These are phyloP conservation scores for Nycticorax nycticorax DNA, from an alignment of 2,113 vertebrate genomes.

Conservation along the genomic window DNA sequence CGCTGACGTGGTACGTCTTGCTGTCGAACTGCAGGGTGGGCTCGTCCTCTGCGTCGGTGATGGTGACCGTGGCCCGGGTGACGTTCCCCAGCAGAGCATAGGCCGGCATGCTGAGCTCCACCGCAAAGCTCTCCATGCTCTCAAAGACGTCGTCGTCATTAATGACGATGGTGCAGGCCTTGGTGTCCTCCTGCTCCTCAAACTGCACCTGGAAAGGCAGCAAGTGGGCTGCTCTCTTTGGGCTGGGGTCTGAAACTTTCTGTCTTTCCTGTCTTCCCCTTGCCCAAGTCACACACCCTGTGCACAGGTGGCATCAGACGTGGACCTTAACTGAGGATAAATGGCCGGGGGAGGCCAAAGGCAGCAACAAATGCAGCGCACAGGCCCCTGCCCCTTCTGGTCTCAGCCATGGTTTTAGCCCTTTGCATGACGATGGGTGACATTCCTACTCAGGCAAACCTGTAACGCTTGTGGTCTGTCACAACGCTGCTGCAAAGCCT, in stretches of 20 bases:
- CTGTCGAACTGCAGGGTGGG: conserved; percentile 91
- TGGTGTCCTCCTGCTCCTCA: conserved; percentile 92
- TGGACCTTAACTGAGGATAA: background rate
- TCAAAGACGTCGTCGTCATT: conserved; percentile 90
- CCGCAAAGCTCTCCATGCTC: conserved; percentile 82
- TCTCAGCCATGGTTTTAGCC: background rate
- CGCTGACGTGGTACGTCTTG: conserved; percentile 86
- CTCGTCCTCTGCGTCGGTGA: conserved; percentile 90
- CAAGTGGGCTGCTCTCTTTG: background rate
- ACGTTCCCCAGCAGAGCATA: conserved; percentile 88
- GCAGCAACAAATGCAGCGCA: background rate
- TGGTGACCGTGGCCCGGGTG: conserved; percentile 80
- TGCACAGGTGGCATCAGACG: fast-evolving
- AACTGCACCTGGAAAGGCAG: conserved; percentile 89
- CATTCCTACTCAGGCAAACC: background rate
- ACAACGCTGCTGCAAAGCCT: background rate
- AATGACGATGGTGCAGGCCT: conserved; percentile 88
- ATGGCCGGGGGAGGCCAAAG: background rate
- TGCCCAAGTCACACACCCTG: background rate
- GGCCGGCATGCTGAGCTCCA: conserved; percentile 95
- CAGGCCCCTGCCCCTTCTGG: background rate
- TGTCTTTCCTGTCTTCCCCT: background rate
- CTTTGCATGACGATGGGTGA: background rate
- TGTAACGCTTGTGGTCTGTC: background rate
- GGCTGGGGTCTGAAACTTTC: no score